phyloP scores from a whole-genome alignment of 2,888 invertebrate genomes.

The Leucophora obtusa region DNA sequence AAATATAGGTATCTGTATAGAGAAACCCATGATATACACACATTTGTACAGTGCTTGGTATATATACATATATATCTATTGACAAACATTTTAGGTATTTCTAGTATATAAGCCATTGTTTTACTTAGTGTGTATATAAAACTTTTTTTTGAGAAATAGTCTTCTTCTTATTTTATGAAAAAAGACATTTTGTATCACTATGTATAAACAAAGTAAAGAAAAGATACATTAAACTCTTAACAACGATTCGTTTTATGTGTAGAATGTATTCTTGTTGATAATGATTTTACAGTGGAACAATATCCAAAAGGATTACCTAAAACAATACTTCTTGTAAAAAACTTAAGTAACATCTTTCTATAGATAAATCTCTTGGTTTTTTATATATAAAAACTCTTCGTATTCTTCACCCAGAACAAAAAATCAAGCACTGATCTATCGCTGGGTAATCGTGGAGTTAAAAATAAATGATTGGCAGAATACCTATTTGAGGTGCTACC shows the following conservation, averaged over 20 bases:
- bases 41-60: not conserved
- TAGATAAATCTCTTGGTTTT: too few relatives aligned
- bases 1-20: not conserved
- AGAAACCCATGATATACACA: not conserved
- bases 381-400: too few relatives aligned
- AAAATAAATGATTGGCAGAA: too few relatives aligned
- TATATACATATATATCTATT: not conserved
- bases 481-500: too few relatives aligned
- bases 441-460: too few relatives aligned
- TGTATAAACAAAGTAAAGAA: constrained; percentile 52
- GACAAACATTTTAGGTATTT: not conserved
- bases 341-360: too few relatives aligned
- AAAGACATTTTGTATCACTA: not conserved
- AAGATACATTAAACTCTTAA: constrained; percentile 37
- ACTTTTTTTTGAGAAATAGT: constrained; percentile 7
- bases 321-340: too few relatives aligned
- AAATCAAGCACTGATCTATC: too few relatives aligned
- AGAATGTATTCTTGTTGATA: not conserved
- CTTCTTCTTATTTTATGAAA: not conserved
- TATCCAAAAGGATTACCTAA: not conserved
- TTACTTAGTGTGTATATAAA: constrained; percentile 29
- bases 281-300: not conserved
- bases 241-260: constrained; percentile 21
- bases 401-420: too few relatives aligned
- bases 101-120: constrained; percentile 8